Conservation (phyloP, 2,888 invertebrate species). For the Acrobasis suavella region DNA sequence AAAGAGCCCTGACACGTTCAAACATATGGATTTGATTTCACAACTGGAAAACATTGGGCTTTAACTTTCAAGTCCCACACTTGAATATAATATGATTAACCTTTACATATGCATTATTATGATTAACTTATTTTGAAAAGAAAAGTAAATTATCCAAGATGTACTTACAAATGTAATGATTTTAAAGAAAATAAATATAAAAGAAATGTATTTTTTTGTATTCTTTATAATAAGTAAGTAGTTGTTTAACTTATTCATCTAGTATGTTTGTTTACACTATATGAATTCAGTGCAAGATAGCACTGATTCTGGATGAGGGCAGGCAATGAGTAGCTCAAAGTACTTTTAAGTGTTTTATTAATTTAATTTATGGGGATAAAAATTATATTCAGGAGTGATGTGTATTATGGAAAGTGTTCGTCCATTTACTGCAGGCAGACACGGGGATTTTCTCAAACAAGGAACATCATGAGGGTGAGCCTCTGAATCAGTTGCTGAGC, state of each 20-base stretch:
- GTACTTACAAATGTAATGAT: no score
- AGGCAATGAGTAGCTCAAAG: no score
- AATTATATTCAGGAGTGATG: constrained; percentile 63
- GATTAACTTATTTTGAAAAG: no score
- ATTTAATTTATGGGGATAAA: constrained; percentile 65
- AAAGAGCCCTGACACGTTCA: constrained; percentile 87
- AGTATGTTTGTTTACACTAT: no score
- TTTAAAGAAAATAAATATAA: no score
- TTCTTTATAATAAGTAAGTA: no score
- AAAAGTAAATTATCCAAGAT: no score
- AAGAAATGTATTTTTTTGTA: no score
- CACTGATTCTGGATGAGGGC: no score
- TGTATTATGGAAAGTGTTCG: constrained; percentile 32
- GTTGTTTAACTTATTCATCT: no score
- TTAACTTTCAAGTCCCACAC: constrained; percentile 7
- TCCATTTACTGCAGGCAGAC: constrained; percentile 20
- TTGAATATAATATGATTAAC: not conserved
- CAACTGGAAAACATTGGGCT: constrained; percentile 87
- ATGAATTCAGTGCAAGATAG: no score
- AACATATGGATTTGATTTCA: constrained; percentile 90
- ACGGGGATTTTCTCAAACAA: constrained; percentile 1
- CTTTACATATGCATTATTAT: no score
- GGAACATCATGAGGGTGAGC: not conserved
- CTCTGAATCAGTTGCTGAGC: constrained; percentile 10
- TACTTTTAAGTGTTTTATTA: constrained; percentile 37